Base-by-base conservation (phyloP, 1,140 invertebrate species). In the Chelonus insularis region DNA sequence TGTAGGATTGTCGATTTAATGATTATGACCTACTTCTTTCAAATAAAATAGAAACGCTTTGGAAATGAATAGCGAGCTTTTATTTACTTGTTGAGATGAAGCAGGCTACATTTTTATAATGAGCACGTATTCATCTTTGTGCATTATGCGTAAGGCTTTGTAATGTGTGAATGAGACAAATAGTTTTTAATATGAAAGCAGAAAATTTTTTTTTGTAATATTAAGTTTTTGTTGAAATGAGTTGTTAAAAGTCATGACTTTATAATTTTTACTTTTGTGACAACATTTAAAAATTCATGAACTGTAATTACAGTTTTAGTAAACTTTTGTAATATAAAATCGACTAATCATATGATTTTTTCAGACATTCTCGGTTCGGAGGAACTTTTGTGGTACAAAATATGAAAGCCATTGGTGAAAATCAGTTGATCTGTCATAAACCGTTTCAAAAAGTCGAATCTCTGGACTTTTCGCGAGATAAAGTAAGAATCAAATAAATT, bases 371-470 rank as follows among this genome's bases (percentile, higher is more conserved):
- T 0, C 85, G 91, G 66, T 98, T 98, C 78, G 93, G 94, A 14
- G 95, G 96, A 25, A 96, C 94, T 8, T 98, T 89, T 80, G 88
- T 92, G 1, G 87, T 98, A 1, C 88, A 92, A 74, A 95, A 96
- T 73, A 88, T 98, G 85, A 97, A 97, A 78, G 94, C 94, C 8
- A 91, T 97, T 67, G 94, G 92, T 65, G 93, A 98, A 56, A 91
- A 91, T 63, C 76, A 80, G 43, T 77, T 98, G 45, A 93, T 99
- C 65, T 91, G 89, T 73, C 90, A 97, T 73, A 93, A 95, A 75
- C 89, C 94, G 1, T 81, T 94, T 32, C 85, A 87, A 64, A 88
- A 91, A 67, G 84, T 92, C 39, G 86, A 89, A 18, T 85, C 87
- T 16, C 78, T 96, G 45, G 85, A 90, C 69, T 94, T 96, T 65